Base-by-base conservation (phyloP, 1,140 invertebrate species). In the Aethina tumida region DNA sequence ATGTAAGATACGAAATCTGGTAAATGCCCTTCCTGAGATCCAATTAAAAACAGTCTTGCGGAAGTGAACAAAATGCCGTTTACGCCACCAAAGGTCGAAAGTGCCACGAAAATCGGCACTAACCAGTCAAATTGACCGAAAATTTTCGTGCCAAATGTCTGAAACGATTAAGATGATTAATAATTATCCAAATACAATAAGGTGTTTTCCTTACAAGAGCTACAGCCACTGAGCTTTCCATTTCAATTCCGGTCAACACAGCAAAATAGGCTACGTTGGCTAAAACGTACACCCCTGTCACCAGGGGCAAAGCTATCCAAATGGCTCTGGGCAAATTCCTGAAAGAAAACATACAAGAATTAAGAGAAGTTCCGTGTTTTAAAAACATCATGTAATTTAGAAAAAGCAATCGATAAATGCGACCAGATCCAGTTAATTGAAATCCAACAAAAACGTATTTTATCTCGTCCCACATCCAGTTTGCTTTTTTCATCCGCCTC, bases 31-130 rank as follows among this genome's bases (percentile, higher is more conserved):
- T 89, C 79, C 47, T 86, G 78, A 1, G 84, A 79, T 5, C 85
- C 87, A 3, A 75, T 81, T 12, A 79, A 71, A 51, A 84, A 83
- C 4, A 80, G 69, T 50, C 79, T 70, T 1, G 85, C 83, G 2
- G 88, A 87, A 1, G 90, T 93, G 63, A 95, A 92, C 24, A 95
- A 67, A 21, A 92, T 86, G 9, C 91, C 90, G 59, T 95, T 95
- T 0, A 93, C 87, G 9, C 87, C 87, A 12, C 90, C 90, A 53
- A 84, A 82, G 0, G 76, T 79, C 8, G 78, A 81, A 20, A 94
- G 64, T 0, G 90, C 86, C 8, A 95, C 90, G 60, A 91, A 91
- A 13, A 93, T 70, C 2, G 90, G 87, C 49, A 94, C 89, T 37
- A 80, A 64, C 77, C 85, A 91, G 39, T 75, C 75, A 53, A 88